Evolutionary conservation across 2,888 invertebrate genomes (phyloP), one percentile per base, ranked within the genome.

Genomic region (Melieria crassipennis): DNA sequence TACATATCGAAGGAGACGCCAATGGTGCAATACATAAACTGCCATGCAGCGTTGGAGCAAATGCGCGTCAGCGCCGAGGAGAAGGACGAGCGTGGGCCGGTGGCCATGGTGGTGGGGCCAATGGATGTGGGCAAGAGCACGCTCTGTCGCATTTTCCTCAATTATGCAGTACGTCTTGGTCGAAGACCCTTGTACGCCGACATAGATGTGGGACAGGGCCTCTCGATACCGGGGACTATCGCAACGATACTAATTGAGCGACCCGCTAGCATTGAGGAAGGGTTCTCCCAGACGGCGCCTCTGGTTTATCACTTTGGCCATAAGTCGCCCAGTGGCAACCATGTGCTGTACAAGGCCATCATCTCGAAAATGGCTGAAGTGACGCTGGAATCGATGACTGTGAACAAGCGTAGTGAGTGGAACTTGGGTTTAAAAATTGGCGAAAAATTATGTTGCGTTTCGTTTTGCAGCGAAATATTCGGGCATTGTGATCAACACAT

Each of bases 81-180:
- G 78, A 89, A 89, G 3, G 90, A 90, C 75, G 77, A 77, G 45
- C 88, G 92, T 75, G 97, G 97, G 0, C 97, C 97, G 0, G 93
- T 94, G 48, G 91, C 93, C 0, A 93, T 98, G 93, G 88, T 98
- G 1, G 97, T 96, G 0, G 98, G 99, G 0, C 99, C 99, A 0
- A 91, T 91, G 55, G 99, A 99, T 86, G 99, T 99, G 2, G 99
- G 99, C 16, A 99, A 99, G 87, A 95, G 95, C 0, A 98, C 99
- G 0, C 86, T 99, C 3, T 93, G 94, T 70, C 89, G 93, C 74
- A 90, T 99, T 75, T 88, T 99, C 6, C 88, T 98, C 0, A 99
- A 99, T 87, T 99, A 99, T 86, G 98, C 96, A 0, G 98, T 98
- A 0, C 89, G 99, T 75, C 91, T 96, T 89, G 94, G 93, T 0